A percentile compares a stretch with the other conserved stretches of the same genome.
Evolutionary conservation across 2,113 vertebrate species (phyloP).

Genomic region (Ammodytes marinus): DNA sequence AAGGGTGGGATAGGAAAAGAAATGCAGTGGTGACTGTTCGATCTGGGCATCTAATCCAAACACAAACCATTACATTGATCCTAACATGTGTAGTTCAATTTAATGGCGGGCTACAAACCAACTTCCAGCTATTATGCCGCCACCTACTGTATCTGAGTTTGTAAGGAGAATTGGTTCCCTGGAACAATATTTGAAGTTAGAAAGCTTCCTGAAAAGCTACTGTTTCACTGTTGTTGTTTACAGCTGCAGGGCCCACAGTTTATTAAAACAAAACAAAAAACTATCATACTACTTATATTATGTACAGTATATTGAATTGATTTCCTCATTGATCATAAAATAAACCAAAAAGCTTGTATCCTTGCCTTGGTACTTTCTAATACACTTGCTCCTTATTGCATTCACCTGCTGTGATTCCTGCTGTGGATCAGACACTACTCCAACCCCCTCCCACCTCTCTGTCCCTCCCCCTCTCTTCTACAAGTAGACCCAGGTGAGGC

Average conservation of each 20-base stretch:
- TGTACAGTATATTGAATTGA: not conserved
- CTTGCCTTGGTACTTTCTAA: not conserved
- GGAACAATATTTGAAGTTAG: too few species aligned
- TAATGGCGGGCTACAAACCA: too few species aligned
- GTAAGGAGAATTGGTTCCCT: too few species aligned
- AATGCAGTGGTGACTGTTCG: not conserved
- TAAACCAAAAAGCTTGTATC: not conserved
- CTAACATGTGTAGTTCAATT: not conserved
- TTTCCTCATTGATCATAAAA: not conserved
- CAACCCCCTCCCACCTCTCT: not conserved
- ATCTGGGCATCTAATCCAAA: not conserved
- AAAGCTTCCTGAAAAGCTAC: too few species aligned
- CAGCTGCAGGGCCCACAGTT: too few species aligned
- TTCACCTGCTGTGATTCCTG: conserved; percentile 40
- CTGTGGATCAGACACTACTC: not conserved
- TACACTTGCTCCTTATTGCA: not conserved
- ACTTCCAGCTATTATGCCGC: too few species aligned
- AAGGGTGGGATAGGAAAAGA: too few species aligned
- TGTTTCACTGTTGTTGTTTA: too few species aligned
- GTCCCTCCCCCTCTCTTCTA: not conserved
- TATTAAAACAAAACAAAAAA: too few species aligned
- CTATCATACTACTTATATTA: too few species aligned
- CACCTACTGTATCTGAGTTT: too few species aligned
- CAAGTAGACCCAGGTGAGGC: conserved; percentile 52
- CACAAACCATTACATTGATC: not conserved